These are phyloP conservation scores for Tylochromis polylepis DNA, from an alignment of 2,113 vertebrate species.

Conservation along the genomic window DNA sequence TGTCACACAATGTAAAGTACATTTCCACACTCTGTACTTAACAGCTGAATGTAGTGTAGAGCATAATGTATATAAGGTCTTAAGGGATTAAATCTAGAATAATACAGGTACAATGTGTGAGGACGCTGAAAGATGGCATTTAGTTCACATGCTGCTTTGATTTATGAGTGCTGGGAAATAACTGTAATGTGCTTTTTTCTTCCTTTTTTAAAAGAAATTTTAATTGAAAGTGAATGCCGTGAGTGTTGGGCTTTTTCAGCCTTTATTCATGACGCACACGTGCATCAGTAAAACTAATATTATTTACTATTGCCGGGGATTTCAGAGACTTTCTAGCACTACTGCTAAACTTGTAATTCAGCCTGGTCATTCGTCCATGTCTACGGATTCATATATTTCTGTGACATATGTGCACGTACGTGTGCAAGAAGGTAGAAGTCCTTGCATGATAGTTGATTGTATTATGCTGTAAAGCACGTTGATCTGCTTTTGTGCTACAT, in stretches of 20 bases:
- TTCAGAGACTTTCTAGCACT: neutral
- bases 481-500: neutral
- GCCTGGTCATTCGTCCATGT: neutral
- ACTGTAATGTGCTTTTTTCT: neutral
- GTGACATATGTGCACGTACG: rapidly evolving
- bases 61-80: slow-evolving; percentile 53
- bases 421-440: neutral
- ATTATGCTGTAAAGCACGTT: neutral
- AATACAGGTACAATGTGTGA: slow-evolving; percentile 48
- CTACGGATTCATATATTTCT: neutral
- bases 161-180: neutral
- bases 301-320: neutral
- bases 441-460: neutral
- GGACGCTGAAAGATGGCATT: slow-evolving; percentile 20
- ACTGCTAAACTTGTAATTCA: neutral
- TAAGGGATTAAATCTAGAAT: slow-evolving; percentile 59
- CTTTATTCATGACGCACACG: neutral
- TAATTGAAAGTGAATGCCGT: neutral
- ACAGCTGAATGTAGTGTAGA: slow-evolving; percentile 56
- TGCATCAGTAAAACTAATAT: neutral
- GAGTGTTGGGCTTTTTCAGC: neutral
- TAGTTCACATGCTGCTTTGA: slow-evolving; percentile 14
- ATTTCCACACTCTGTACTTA: slow-evolving; percentile 64
- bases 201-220: neutral
- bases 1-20: slow-evolving; percentile 67